Base-by-base conservation (phyloP, 2,113 vertebrate genomes). In the Pterocles burchelli region DNA sequence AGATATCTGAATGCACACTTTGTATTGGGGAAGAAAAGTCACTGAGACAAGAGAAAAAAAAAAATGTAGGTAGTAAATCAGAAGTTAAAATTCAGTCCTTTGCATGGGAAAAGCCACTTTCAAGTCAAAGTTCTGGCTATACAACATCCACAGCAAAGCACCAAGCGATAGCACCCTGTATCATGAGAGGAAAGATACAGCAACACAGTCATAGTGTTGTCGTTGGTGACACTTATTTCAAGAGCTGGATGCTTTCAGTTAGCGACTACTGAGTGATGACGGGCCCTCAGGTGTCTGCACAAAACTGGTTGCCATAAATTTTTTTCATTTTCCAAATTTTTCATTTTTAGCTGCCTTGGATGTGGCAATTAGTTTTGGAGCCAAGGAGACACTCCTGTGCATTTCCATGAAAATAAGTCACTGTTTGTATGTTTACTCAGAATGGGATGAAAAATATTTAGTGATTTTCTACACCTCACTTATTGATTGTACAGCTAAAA, bases 321-420 rank as follows among this genome's bases (percentile, higher is more conserved):
- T 45, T 77, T 38, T 77, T n/a, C 9, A 52, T 28, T 75, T 83
- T 90, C 38, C 48, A 43, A 67, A 48, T 68, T 89, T 88, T 85
- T 85, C 57, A 28, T 28, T 72, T 91, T 90, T 75, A 94, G n/a
- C 34, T 88, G 34, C 61, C 49, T 79, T 84, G 68, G 51, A 94
- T 90, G 68, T 59, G 17, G 36, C 57, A 90, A 88, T 66, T 59
- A 54, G 86, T 95, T 94, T 63, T 66, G 65, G 21, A 90, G 75
- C 75, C 78, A 93, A 75, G 57, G 59, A 91, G 75, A 85, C 71
- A 52, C 43, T 86, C 82, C 33, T 22, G 24, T 86, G 59, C 67
- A 80, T 85, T 85, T 83, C 78, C 79, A 90, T 86, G 48, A 97
- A 88, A 91, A 71, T 86, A 96, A 95, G 55, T 65, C n/a, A 86